phyloP scores from a whole-genome alignment of 2,797 vertebrate genomes.

The Xiphorhynchus erythropygius region DNA sequence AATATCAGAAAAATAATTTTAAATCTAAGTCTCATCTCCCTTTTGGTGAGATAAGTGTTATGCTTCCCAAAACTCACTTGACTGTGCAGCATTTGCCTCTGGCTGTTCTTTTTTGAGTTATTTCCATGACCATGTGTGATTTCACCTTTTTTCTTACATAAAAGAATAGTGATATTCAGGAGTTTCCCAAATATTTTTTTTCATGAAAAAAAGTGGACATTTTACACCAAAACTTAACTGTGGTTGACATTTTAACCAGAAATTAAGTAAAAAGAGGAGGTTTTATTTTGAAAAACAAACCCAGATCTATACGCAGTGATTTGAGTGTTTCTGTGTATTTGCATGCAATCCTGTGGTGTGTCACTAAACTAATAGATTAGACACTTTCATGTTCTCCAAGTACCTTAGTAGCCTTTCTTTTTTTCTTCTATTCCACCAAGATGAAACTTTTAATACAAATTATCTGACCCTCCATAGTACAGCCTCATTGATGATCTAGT shows the following conservation, averaged over 20 bases:
- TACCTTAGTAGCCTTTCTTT: not conserved
- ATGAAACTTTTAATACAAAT: not conserved
- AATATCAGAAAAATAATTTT: not conserved
- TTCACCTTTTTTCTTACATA: not conserved
- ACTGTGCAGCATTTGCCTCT: not conserved
- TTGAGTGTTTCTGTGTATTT: not conserved
- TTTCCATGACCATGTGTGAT: not conserved
- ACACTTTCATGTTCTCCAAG: not conserved
- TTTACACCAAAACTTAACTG: not conserved
- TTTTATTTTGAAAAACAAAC: not conserved
- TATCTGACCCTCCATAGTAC: not conserved
- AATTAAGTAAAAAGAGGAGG: not conserved
- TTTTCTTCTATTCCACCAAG: not conserved
- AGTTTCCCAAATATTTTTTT: not conserved
- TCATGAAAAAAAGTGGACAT: not conserved
- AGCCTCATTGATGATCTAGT: not conserved
- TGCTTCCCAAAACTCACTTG: not conserved
- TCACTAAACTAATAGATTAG: not conserved
- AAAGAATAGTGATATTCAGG: not conserved
- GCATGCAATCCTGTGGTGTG: not conserved
- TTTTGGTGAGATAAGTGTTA: not conserved
- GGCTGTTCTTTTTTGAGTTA: not conserved
- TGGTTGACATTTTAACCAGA: not conserved
- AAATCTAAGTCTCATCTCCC: not conserved
- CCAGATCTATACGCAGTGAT: not conserved